Conservation (phyloP, 2,888 invertebrate genomes). For the Serripes groenlandicus region DNA sequence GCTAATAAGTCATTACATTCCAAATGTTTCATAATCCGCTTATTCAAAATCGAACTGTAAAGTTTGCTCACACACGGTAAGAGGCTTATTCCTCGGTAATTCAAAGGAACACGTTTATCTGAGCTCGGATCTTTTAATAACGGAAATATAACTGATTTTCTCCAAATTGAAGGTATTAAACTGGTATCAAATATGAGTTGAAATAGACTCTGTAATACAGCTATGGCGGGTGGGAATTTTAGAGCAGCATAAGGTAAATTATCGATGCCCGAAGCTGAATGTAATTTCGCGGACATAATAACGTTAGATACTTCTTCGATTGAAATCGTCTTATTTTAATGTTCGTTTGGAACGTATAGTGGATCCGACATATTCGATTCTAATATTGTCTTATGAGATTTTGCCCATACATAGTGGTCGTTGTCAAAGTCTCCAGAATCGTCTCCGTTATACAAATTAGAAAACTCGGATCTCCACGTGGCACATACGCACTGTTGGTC, state of each 20-base stretch:
- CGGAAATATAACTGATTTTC: constrained; percentile 27
- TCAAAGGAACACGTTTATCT: constrained; percentile 10
- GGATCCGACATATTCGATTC: constrained; percentile 34
- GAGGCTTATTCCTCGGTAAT: constrained; percentile 32
- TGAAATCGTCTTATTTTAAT: constrained; percentile 26
- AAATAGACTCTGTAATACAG: too few relatives aligned
- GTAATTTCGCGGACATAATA: constrained; percentile 17
- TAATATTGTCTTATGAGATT: constrained; percentile 36
- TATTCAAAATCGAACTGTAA: constrained; percentile 32
- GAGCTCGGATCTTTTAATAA: constrained; percentile 19
- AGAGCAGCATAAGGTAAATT: constrained; percentile 32
- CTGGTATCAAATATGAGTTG: too few relatives aligned
- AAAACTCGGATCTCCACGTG: constrained; percentile 36
- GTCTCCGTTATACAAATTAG: constrained; percentile 30
- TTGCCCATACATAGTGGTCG: constrained; percentile 16
- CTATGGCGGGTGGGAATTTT: constrained; percentile 21
- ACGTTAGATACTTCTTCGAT: constrained; percentile 26
- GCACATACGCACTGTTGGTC: constrained; percentile 24
- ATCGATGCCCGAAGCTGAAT: constrained; percentile 21
- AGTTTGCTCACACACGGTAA: constrained; percentile 48
- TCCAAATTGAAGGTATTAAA: too few relatives aligned
- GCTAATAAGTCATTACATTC: too few relatives aligned
- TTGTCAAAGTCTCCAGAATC: constrained; percentile 25
- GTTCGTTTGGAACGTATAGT: constrained; percentile 7
- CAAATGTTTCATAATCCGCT: constrained; percentile 33